Base-by-base conservation (phyloP, 2,888 invertebrate genomes). In the Microctonus hyperodae region DNA sequence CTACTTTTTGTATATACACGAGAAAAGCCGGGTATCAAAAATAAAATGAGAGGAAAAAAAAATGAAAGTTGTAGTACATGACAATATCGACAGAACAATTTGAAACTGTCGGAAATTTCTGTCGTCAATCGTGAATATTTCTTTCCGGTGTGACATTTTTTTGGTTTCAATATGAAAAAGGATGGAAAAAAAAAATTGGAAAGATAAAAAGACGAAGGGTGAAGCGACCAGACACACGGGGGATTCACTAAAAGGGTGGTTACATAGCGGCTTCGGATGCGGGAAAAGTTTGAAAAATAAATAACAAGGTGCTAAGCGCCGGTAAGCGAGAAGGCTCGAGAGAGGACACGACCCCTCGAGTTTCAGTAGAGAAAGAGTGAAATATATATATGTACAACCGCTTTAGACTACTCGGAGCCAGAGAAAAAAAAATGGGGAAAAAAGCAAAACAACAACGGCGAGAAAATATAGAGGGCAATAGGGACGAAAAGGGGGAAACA, bases 261-360 rank as follows among this genome's bases (percentile, higher is more conserved):
- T 53, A 48, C n/a, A n/a, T 65, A 67, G 53, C 55, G 23, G 65
- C 53, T 64, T 37, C 11, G 64, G 63, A 66, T 67, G 40, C 56
- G 59, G 67, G 28, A 51, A 62, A 69, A 65, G 53, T 58, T 56
- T 67, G 53, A 63, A 67, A 67, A 67, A 67, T 67, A 67, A 67
- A 67, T 67, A 67, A 64, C 67, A 64, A 67, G 67, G 67, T 67
- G 67, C 51, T 67, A 67, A 65, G 55, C 65, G 57, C 65, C 56
- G 59, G 68, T 57, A 68, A 65, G 70, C 51, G 70, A 63, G 69
- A 64, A 61, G 67, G 44, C 28, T 23, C 11, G 10, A 10, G 33
- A n/a, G 53, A 60, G 57, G 50, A 61, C 16, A 28, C 63, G 55
- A 68, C 64, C 68, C 64, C 56, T 56, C 51, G 63, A 37, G 48